Conservation (phyloP, 2,888 invertebrate species). For the Patella pellucida region DNA sequence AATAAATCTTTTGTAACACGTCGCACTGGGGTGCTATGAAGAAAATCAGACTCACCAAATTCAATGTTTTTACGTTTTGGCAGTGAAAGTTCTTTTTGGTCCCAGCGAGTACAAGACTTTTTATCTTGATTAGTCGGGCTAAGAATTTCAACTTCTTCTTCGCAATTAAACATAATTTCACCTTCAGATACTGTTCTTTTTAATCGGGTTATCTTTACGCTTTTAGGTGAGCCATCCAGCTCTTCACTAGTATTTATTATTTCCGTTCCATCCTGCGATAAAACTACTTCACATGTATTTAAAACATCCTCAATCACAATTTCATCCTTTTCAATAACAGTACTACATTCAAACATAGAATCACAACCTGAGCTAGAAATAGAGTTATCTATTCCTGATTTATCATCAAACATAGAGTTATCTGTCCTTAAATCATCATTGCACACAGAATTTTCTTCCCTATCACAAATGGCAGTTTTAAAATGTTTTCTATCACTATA, state of each 20-base stretch:
- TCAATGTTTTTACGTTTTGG: background rate
- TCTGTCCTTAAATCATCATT: background rate
- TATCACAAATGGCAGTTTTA: background rate
- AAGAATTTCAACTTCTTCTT: conserved; percentile 15
- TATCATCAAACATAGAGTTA: background rate
- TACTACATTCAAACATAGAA: conserved; percentile 11
- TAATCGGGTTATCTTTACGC: conserved; percentile 15
- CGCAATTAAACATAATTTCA: conserved; percentile 5
- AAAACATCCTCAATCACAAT: background rate
- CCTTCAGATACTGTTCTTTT: conserved; percentile 20
- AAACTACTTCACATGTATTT: background rate
- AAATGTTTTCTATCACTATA: background rate
- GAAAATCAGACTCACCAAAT: conserved; percentile 11
- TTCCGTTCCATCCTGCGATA: conserved; percentile 1
- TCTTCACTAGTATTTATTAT: background rate
- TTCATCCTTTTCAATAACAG: conserved; percentile 1
- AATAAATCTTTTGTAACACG: conserved; percentile 37
- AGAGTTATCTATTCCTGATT: background rate
- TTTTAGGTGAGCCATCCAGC: background rate
- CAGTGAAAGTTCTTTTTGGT: conserved; percentile 17
- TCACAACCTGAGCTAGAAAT: background rate
- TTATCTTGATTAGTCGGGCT: conserved; percentile 9
- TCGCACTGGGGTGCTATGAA: conserved; percentile 40
- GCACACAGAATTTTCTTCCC: background rate
- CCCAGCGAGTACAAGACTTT: conserved; percentile 23